Base-by-base conservation (phyloP, 2,797 vertebrate species). In the Trachurus trachurus region DNA sequence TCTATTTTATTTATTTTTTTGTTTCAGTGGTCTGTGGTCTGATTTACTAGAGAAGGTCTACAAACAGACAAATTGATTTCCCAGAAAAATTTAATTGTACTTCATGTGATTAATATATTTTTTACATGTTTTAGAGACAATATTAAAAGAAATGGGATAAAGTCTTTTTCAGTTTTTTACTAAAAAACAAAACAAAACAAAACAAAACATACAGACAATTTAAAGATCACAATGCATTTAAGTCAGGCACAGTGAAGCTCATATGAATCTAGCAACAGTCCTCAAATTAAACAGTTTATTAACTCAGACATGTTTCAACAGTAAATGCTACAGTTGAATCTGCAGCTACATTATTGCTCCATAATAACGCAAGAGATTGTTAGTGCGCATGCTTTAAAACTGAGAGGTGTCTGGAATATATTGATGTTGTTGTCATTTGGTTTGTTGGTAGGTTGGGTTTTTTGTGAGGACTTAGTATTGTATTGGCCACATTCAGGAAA, bases 311-410 rank as follows among this genome's bases (percentile, higher is more conserved):
- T 50, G 21, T 74, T 52, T 22, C 60, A 31, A 69, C 73, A 74
- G 56, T 74, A 56, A 71, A 70, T 45, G 26, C 76, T 66, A 52
- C 75, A 75, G 59, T 40, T 31, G 16, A 65, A 47, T 63, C 71
- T 70, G 71, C 67, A 66, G 72, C 74, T 39, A 63, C 74, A 73
- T 87, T 85, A 87, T 85, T 87, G 79, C 84, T 81, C 54, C 73
- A 56, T 60, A 71, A 65, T 42, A 82, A 78, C n/a, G 21, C 22
- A 61, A 77, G 62, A 69, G 56, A 63, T 50, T 71, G 71, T 62
- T 56, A 58, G 37, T 53, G 39, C 19, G 26, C 63, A 69, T 67
- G 74, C 57, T 81, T 82, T 70, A 71, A 80, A 75, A 71, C 59
- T 8, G 1, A 73, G 19, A 70, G 15, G 34, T 78, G 45, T 77